phyloP scores from a whole-genome alignment of 2,113 vertebrate species.

The Psophia crepitans region DNA sequence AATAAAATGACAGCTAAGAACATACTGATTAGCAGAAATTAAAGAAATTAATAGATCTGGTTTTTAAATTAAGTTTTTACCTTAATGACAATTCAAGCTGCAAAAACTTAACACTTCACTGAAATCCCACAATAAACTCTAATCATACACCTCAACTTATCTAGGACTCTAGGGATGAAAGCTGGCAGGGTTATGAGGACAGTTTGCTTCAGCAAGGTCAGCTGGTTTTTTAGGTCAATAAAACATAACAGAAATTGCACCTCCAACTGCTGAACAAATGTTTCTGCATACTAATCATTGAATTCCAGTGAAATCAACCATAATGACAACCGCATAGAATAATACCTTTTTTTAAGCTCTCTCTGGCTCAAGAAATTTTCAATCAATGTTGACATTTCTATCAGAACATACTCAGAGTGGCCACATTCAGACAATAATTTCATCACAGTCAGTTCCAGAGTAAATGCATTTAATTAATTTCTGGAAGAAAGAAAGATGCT shows the following conservation, averaged over 20 bases:
- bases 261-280: constrained; percentile 22
- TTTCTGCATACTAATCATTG: background rate
- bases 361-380: background rate
- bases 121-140: constrained; percentile 38
- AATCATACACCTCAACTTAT: background rate
- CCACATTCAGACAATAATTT: background rate
- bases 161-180: constrained; percentile 14
- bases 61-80: background rate
- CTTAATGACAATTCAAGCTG: constrained; percentile 19
- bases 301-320: constrained; percentile 45
- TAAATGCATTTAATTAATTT: constrained; percentile 64
- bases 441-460: constrained; percentile 41
- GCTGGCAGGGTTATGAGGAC: constrained; percentile 30
- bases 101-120: constrained; percentile 36
- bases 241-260: constrained; percentile 47
- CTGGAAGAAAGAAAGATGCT: constrained; percentile 17
- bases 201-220: constrained; percentile 42
- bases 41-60: background rate
- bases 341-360: background rate
- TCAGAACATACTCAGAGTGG: no score
- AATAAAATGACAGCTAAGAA: background rate
- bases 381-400: background rate
- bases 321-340: background rate
- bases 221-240: constrained; percentile 48
- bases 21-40: background rate